Evolutionary conservation across 2,113 vertebrate species (phyloP).

Genomic region (Microcebus jonahi): DNA sequence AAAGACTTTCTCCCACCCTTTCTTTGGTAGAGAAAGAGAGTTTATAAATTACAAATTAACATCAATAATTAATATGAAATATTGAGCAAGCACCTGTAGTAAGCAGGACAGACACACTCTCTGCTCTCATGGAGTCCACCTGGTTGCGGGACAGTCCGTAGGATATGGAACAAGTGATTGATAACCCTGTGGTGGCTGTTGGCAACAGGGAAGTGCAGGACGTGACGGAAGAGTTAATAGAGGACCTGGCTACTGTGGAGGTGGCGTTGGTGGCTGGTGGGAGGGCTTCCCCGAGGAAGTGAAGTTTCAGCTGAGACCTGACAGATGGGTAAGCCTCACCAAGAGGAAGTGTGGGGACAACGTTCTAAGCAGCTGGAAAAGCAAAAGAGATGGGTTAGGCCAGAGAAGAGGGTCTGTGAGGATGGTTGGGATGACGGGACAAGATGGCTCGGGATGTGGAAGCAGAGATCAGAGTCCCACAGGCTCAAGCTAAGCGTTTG

Average conservation of each 20-base stretch:
- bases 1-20: background rate
- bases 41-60: background rate
- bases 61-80: background rate
- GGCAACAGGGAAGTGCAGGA: background rate
- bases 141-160: background rate
- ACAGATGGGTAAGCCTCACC: background rate
- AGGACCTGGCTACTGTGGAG: background rate
- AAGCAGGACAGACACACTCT: background rate
- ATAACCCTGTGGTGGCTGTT: background rate
- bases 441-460: fast-evolving
- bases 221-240: background rate
- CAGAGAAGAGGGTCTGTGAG: too few relatives aligned
- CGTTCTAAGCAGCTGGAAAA: background rate
- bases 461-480: background rate
- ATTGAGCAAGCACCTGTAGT: too few relatives aligned
- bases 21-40: background rate
- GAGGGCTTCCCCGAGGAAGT: background rate
- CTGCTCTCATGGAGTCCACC: background rate
- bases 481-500: background rate
- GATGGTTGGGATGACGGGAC: background rate
- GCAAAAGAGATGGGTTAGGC: background rate
- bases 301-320: background rate
- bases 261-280: background rate
- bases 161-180: background rate
- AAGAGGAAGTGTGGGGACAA: background rate